Evolutionary conservation across 2,113 vertebrate species (phyloP).

Genomic region (Trachemys scripta): DNA sequence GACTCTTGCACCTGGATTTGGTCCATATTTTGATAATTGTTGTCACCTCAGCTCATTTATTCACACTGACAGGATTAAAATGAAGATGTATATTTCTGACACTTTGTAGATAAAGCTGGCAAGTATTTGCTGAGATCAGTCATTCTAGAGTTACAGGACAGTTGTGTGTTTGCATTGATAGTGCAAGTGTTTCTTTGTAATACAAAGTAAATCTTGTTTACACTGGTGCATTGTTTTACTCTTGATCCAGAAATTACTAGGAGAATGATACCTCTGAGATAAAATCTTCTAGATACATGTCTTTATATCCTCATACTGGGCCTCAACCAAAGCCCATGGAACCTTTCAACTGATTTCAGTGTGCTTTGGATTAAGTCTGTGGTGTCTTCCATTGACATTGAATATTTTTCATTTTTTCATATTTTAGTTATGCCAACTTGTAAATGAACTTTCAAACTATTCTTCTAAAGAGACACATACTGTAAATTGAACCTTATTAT

Average conservation of each 20-base stretch:
- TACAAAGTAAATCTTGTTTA: background rate
- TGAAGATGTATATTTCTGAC: background rate
- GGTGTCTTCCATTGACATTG: rapidly evolving
- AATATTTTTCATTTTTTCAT: background rate
- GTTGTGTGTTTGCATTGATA: background rate
- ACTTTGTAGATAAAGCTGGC: background rate
- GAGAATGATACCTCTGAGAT: background rate
- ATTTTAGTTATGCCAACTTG: background rate
- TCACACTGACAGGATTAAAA: background rate
- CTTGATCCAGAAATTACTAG: background rate
- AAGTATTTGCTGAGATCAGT: background rate
- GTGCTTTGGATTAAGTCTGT: background rate
- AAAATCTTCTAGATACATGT: background rate
- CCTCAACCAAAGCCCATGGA: background rate
- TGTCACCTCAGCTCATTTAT: background rate
- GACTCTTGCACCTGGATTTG: background rate
- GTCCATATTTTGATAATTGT: background rate
- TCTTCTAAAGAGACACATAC: background rate
- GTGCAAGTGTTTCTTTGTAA: background rate
- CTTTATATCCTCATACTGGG: background rate
- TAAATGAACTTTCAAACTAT: background rate
- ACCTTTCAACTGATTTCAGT: background rate
- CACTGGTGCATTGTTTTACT: background rate
- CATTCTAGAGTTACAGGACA: background rate
- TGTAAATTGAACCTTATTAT: background rate